Conservation (phyloP, 2,888 invertebrate genomes). For the Scotopteryx bipunctaria region DNA sequence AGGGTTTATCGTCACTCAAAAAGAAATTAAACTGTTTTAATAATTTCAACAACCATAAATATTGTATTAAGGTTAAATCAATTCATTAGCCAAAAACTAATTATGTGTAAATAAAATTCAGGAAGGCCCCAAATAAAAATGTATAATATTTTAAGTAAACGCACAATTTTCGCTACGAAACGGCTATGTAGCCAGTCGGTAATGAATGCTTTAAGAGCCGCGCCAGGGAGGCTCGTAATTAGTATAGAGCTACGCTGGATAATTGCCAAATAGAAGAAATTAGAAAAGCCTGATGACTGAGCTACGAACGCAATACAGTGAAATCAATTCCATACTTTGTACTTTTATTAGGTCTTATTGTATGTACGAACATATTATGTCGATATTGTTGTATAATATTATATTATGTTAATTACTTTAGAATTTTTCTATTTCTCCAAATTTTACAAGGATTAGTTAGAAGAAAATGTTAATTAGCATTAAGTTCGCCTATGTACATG, state of each 20-base stretch:
- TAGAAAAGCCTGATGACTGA: constrained; percentile 26
- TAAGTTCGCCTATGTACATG: too few species aligned
- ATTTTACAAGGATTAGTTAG: too few species aligned
- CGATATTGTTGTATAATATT: too few species aligned
- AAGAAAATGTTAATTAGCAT: too few species aligned
- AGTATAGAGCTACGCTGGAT: constrained; percentile 59
- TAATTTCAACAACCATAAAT: too few species aligned
- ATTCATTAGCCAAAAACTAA: neutral
- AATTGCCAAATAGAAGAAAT: constrained; percentile 54
- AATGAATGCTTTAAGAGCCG: constrained; percentile 32
- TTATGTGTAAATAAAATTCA: constrained; percentile 5
- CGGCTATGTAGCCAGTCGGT: constrained; percentile 28
- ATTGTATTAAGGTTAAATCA: constrained; percentile 3
- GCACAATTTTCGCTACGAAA: constrained; percentile 39
- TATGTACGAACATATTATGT: too few species aligned
- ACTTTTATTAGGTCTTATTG: too few species aligned
- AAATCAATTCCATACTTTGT: neutral
- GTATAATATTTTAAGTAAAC: constrained; percentile 12
- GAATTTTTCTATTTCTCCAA: too few species aligned
- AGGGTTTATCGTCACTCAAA: too few species aligned
- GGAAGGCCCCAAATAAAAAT: constrained; percentile 8
- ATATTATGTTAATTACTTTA: too few species aligned
- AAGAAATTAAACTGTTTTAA: too few species aligned
- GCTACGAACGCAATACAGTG: constrained; percentile 14
- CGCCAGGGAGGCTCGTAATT: constrained; percentile 47